Evolutionary conservation across 2,888 invertebrate species (phyloP).

Genomic region (Lasioglossum lativentre): DNA sequence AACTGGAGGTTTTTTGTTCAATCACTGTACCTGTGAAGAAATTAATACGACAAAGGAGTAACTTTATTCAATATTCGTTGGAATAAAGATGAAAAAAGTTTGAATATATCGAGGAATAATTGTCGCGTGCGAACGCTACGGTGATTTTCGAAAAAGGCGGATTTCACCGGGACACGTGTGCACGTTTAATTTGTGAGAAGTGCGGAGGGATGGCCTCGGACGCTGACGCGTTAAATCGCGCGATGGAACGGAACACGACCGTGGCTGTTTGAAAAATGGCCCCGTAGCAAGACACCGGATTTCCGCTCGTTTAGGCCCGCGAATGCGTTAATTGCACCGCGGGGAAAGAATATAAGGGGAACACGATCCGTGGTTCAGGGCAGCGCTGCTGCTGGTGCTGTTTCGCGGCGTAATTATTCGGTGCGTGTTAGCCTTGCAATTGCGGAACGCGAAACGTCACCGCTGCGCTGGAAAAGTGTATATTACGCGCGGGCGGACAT

Average conservation of each 20-base stretch:
- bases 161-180: slow-evolving; percentile 16
- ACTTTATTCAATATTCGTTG: too few relatives aligned
- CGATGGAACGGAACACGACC: slow-evolving; percentile 23
- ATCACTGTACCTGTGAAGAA: too few relatives aligned
- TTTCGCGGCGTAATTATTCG: slow-evolving; percentile 35
- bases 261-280: slow-evolving; percentile 45
- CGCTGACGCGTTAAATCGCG: slow-evolving; percentile 38
- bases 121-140: background rate
- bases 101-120: background rate
- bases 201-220: background rate
- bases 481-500: background rate
- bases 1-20: too few relatives aligned
- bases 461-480: background rate
- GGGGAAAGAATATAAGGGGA: slow-evolving; percentile 3
- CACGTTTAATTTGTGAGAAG: slow-evolving; percentile 16
- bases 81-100: background rate
- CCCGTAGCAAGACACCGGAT: slow-evolving; percentile 42
- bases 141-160: background rate
- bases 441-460: slow-evolving; percentile 4
- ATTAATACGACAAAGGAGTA: too few relatives aligned
- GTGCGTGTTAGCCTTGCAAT: slow-evolving; percentile 22
- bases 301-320: slow-evolving; percentile 54
- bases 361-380: slow-evolving; percentile 30
- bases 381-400: slow-evolving; percentile 10
- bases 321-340: slow-evolving; percentile 49